Conservation (phyloP, 2,888 invertebrate genomes). For the Eremobia ochroleuca region DNA sequence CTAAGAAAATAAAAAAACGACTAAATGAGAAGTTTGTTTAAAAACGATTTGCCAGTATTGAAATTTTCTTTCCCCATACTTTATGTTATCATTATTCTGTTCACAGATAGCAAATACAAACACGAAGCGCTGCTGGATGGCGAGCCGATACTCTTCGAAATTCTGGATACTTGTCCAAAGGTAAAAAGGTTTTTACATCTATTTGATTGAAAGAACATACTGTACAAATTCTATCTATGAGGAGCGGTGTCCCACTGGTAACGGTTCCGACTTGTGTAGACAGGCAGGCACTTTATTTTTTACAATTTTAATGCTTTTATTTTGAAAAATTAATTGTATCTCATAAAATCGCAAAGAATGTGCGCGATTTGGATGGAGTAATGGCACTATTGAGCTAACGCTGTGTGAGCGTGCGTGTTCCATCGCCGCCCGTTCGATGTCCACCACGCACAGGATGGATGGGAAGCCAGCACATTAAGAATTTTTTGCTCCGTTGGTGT, state of each 20-base stretch:
- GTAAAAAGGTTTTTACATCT: constrained; percentile 80
- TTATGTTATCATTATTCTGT: constrained; percentile 22
- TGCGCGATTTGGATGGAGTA: no score
- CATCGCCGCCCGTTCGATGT: no score
- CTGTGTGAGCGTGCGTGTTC: no score
- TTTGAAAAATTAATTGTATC: no score
- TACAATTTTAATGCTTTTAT: no score
- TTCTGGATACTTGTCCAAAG: constrained; percentile 97
- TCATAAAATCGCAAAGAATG: no score
- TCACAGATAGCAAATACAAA: constrained; percentile 97
- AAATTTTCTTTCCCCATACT: not conserved
- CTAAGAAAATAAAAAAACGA: not conserved
- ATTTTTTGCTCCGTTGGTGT: no score
- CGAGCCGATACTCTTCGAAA: constrained; percentile 97
- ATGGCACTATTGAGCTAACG: no score
- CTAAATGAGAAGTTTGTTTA: not conserved
- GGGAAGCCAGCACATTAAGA: no score
- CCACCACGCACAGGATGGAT: no score
- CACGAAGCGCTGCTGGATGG: constrained; percentile 97
- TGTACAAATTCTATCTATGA: not conserved
- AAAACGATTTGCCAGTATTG: not conserved
- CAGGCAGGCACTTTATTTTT: not conserved
- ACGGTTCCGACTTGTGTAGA: not conserved
- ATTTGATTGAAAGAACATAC: not conserved
- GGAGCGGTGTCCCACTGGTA: not conserved